Percentiles rank a stretch among this genome's conserved stretches.
Evolutionary conservation across 2,888 invertebrate genomes (phyloP).

Genomic region (Micoletzkya japonica): DNA sequence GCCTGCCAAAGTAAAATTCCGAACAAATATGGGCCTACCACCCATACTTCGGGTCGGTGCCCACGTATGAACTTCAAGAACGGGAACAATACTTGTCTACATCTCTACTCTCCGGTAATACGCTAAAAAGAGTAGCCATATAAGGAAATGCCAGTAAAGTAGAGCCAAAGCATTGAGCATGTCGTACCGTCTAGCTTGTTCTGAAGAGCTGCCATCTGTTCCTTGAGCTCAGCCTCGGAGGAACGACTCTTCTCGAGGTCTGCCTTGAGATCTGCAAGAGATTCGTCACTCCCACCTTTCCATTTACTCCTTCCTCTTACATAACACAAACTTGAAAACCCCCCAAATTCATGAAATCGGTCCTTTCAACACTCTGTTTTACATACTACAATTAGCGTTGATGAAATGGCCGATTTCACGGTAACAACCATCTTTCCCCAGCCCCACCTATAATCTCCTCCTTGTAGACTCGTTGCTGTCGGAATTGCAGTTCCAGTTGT

Average conservation of each 20-base stretch:
- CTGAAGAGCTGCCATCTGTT: not conserved
- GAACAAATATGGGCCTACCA: too few species aligned
- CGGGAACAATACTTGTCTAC: not conserved
- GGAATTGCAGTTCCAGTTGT: slow-evolving; percentile 20
- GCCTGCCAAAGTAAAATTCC: too few species aligned
- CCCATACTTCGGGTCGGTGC: too few species aligned
- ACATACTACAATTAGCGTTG: too few species aligned
- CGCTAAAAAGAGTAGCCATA: too few species aligned
- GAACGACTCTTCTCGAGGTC: slow-evolving; percentile 19
- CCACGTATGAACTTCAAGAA: too few species aligned
- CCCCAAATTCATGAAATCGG: too few species aligned
- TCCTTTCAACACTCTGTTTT: too few species aligned
- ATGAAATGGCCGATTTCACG: too few species aligned
- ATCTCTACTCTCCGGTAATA: not conserved
- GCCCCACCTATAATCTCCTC: slow-evolving; percentile 25
- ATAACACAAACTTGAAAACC: too few species aligned
- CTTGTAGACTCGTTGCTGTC: slow-evolving; percentile 17
- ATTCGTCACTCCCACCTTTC: too few species aligned
- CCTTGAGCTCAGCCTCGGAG: slow-evolving; percentile 5
- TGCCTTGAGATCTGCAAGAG: slow-evolving; percentile 13
- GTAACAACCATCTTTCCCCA: not conserved
- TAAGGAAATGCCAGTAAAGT: not conserved
- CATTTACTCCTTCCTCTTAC: too few species aligned
- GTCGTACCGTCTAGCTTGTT: not conserved
- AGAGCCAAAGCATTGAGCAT: not conserved